Evolutionary conservation across 2,888 invertebrate genomes (phyloP).

Genomic region (Onthophagus sagittarius): DNA sequence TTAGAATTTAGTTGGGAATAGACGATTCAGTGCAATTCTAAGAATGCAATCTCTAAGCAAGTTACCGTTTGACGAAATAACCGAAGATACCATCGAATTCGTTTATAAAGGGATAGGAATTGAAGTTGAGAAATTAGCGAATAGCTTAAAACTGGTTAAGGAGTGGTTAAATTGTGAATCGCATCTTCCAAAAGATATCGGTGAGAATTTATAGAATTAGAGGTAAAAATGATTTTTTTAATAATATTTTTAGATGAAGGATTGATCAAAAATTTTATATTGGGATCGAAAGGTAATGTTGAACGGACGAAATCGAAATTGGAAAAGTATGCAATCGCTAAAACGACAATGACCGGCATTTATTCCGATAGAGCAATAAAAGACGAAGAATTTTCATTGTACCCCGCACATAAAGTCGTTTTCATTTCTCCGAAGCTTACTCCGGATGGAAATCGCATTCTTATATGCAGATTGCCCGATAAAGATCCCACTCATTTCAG

Average conservation of each 20-base stretch:
- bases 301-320: not conserved
- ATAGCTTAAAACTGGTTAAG: not conserved
- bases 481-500: not conserved
- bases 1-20: too few species aligned
- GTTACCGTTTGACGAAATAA: not conserved
- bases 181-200: not conserved
- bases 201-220: not conserved
- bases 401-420: not conserved
- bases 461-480: not conserved
- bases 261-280: not conserved
- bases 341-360: not conserved
- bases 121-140: not conserved
- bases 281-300: not conserved
- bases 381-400: not conserved
- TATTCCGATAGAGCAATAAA: not conserved
- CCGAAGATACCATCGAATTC: not conserved
- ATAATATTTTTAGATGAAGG: not conserved
- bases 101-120: not conserved
- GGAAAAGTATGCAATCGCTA: not conserved
- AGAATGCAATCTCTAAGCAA: not conserved
- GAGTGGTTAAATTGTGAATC: not conserved
- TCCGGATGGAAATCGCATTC: slow-evolving; percentile 5
- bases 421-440: slow-evolving; percentile 3
- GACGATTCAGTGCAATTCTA: too few species aligned
- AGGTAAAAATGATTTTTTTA: not conserved